Evolutionary conservation across 2,113 vertebrate genomes (phyloP).

Genomic region (Nesoenas mayeri): DNA sequence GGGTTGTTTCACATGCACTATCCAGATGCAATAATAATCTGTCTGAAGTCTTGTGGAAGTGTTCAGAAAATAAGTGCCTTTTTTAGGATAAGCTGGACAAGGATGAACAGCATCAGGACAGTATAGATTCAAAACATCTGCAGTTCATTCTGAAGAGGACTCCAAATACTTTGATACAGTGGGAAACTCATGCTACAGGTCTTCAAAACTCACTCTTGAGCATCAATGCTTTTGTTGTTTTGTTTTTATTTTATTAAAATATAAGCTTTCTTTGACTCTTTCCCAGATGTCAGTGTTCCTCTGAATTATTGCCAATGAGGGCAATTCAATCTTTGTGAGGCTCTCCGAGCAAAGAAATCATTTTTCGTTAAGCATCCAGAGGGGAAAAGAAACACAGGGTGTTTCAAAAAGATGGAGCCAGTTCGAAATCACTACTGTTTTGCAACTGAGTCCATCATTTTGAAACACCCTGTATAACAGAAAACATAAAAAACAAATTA

Average conservation of each 20-base stretch:
- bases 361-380: neutral
- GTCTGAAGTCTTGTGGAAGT: neutral
- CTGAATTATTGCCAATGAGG: neutral
- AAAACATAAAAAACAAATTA: neutral
- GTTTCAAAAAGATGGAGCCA: no score
- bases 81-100: neutral
- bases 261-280: neutral
- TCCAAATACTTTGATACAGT: neutral
- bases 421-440: no score
- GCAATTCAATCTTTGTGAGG: neutral
- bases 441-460: no score
- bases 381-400: neutral
- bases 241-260: constrained; percentile 4
- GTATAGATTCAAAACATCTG: neutral
- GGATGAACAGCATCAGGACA: neutral
- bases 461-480: neutral
- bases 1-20: neutral
- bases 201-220: neutral
- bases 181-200: neutral
- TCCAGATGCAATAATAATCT: neutral
- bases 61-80: neutral
- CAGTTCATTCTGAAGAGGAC: neutral
- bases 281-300: neutral
- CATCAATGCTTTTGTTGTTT: neutral
- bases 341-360: neutral